Base-by-base conservation (phyloP, 2,888 invertebrate species). In the Leptinotarsa haldemani region DNA sequence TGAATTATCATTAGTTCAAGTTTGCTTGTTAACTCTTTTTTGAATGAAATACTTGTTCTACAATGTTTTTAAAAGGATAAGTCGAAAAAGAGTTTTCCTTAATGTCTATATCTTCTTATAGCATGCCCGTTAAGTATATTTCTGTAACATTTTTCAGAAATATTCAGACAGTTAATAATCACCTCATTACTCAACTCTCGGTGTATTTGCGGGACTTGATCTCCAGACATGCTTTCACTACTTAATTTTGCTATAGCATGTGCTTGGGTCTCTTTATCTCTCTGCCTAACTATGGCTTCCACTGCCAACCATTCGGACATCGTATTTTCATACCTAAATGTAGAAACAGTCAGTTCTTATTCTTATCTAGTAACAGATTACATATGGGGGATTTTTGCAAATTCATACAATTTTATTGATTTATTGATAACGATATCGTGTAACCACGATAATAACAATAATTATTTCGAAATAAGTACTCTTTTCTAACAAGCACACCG, bases 241-340 rank as follows among this genome's bases (percentile, higher is more conserved):
- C 93, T 94, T n/a, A 96, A 89, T 83, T 96, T 93, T 7, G 96
- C 96, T 68, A 96, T 92, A 56, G 95, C 96, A 13, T 93, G 93
- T 0, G 95, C 96, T 75, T 95, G 94, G 61, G 92, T 93, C 85
- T 95, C 95, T 76, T 93, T 92, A 82, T 97, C 96, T 9, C 92
- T 88, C 84, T 95, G 95, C 66, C 92, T 88, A 0, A 97, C 96
- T 77, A 97, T 97, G 0, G 97, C 97, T 84, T 98, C 98, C 0
- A 97, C 96, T 0, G 97, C 96, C 74, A 97, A 87, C 98, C 98
- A 98, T 86, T 97, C 97, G 0, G 97, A 96, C 95, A 97, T 96
- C 1, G 94, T 95, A 7, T 94, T 94, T 87, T 97, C 97, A 82
- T 96, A 97, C 74, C 92, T 91, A 65, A 20, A 73, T 77, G 20